Evolutionary conservation across 53 echinoderm and acorn worm species (phyloP).

Genomic region (Arbacia lixula): DNA sequence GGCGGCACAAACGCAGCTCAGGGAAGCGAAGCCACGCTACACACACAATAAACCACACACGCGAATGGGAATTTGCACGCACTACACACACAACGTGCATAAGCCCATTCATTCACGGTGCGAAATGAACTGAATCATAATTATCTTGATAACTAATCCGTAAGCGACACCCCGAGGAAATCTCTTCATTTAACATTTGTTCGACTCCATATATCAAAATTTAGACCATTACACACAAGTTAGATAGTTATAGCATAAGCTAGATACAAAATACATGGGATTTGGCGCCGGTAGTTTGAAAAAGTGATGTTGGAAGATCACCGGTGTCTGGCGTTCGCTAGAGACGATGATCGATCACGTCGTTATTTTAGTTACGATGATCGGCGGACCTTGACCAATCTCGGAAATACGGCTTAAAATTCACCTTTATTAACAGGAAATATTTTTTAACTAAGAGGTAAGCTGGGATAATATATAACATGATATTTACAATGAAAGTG

Average conservation of each 20-base stretch:
- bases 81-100: slow-evolving; percentile 47
- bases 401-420: slow-evolving; percentile 29
- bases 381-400: slow-evolving; percentile 80
- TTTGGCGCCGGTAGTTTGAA: slow-evolving; percentile 52
- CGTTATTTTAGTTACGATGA: slow-evolving; percentile 77
- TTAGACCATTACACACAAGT: not conserved
- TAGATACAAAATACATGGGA: slow-evolving; percentile 19
- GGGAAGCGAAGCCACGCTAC: not conserved
- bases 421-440: slow-evolving; percentile 5
- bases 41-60: not conserved
- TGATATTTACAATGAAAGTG: not conserved
- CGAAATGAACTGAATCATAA: slow-evolving; percentile 43
- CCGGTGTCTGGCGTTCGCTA: slow-evolving; percentile 62
- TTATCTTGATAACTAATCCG: slow-evolving; percentile 62
- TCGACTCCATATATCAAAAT: not conserved
- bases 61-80: not conserved
- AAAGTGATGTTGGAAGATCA: slow-evolving; percentile 42
- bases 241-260: slow-evolving; percentile 14
- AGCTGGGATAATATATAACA: not conserved
- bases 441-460: not conserved
- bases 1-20: no score
- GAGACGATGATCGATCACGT: slow-evolving; percentile 83
- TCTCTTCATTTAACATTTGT: not conserved
- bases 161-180: slow-evolving; percentile 31
- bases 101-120: slow-evolving; percentile 63